These are phyloP conservation scores for Cnemophilus loriae DNA, from an alignment of 2,113 vertebrate genomes.

Conservation along the genomic window DNA sequence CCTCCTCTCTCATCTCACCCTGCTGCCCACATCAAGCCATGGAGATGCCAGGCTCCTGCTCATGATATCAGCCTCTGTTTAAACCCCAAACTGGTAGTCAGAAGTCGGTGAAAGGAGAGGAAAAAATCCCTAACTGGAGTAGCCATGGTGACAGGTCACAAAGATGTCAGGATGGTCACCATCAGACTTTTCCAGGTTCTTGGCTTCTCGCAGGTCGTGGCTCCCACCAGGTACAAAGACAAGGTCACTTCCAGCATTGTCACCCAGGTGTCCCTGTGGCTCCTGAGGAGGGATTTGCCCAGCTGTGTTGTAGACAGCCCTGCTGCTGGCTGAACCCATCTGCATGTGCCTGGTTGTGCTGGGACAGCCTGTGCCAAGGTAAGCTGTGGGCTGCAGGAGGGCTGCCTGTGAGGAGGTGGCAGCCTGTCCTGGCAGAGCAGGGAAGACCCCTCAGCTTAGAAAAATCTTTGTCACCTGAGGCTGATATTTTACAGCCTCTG, in stretches of 20 bases:
- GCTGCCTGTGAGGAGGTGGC: neutral
- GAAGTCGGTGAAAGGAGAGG: neutral
- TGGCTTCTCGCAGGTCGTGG: rapidly evolving
- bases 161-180: rapidly evolving
- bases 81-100: neutral
- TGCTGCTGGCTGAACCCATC: neutral
- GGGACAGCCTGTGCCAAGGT: neutral
- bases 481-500: neutral
- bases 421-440: neutral
- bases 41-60: neutral
- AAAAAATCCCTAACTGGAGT: neutral
- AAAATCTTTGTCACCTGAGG: neutral
- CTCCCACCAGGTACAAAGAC: neutral
- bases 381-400: neutral
- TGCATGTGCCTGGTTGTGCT: rapidly evolving
- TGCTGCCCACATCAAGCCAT: neutral
- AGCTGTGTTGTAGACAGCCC: neutral
- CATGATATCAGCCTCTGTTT: neutral
- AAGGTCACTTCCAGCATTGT: neutral
- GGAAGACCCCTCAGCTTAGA: neutral
- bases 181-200: neutral
- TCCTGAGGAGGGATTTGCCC: neutral
- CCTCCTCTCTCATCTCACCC: neutral
- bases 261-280: neutral
- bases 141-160: rapidly evolving